Percentiles rank a stretch among this genome's conserved stretches.
These are phyloP conservation scores for Cephus pulcher DNA, from an alignment of 2,888 invertebrate species.

Conservation along the genomic window DNA sequence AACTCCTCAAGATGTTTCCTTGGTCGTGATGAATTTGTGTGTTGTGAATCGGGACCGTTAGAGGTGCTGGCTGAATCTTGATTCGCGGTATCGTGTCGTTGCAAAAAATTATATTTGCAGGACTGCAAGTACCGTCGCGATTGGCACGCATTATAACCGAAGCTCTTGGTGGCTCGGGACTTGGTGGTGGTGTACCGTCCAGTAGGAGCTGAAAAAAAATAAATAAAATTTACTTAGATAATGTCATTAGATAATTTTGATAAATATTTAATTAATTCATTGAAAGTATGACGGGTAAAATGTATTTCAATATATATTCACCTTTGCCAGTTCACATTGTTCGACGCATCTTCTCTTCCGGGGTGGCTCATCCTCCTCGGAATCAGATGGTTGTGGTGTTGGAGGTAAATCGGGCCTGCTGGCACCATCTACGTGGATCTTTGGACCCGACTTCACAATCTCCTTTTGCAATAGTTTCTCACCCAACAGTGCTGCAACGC, in stretches of 20 bases:
- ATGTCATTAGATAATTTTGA: not conserved
- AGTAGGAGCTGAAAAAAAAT: conserved; percentile 60
- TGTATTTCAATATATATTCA: conserved; percentile 37
- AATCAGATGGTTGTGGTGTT: conserved; percentile 89
- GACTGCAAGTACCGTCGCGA: conserved; percentile 80
- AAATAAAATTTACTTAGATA: conserved; percentile 1
- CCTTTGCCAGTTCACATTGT: conserved; percentile 71
- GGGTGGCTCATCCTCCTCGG: conserved; percentile 77
- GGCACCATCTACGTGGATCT: conserved; percentile 10
- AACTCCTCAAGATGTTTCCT: conserved; percentile 75
- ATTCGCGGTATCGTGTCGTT: not conserved
- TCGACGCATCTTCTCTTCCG: conserved; percentile 67
- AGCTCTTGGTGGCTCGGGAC: conserved; percentile 69
- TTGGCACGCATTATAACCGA: conserved; percentile 91
- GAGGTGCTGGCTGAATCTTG: not conserved
- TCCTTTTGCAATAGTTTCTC: conserved; percentile 45
- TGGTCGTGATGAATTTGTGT: conserved; percentile 51
- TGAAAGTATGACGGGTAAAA: not conserved
- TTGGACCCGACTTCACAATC: conserved; percentile 8
- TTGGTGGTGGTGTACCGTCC: conserved; percentile 70
- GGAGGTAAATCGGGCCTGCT: conserved; percentile 65
- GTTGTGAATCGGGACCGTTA: conserved; percentile 14
- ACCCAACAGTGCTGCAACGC: conserved; percentile 60
- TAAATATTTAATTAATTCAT: not conserved
- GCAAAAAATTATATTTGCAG: conserved; percentile 35